Percentiles rank a stretch among this genome's conserved stretches.
phyloP scores from a whole-genome alignment of 2,797 vertebrate species.

The Sebastolobus altivelis region DNA sequence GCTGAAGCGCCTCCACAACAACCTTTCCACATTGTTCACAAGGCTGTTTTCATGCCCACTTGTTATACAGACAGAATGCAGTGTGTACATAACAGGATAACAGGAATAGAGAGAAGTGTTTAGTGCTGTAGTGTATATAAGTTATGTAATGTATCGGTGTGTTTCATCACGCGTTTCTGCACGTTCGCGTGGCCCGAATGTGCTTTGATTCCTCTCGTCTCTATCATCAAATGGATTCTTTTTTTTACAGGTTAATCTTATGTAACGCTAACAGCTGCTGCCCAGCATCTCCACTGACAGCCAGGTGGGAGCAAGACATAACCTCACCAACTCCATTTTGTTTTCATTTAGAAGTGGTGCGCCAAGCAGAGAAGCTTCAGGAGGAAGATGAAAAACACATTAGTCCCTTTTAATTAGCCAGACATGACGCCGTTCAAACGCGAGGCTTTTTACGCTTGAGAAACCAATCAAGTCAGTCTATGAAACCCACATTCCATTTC shows the following conservation, averaged over 20 bases:
- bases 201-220: neutral
- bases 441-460: conserved; percentile 33
- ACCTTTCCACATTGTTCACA: neutral
- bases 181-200: neutral
- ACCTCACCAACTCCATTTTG: conserved; percentile 23
- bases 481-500: conserved; percentile 40
- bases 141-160: neutral
- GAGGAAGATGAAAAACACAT: conserved; percentile 47
- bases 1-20: neutral
- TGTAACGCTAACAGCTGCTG: conserved; percentile 26
- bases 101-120: neutral
- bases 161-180: conserved; percentile 1
- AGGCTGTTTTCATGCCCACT: neutral
- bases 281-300: conserved; percentile 30
- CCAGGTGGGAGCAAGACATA: conserved; percentile 5
- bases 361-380: conserved; percentile 12
- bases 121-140: neutral
- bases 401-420: conserved; percentile 57
- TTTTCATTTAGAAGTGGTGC: conserved; percentile 20
- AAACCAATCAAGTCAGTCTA: conserved; percentile 41
- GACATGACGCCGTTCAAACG: conserved; percentile 35
- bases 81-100: neutral
- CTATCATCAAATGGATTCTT: conserved; percentile 7
- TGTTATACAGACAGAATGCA: neutral
- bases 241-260: conserved; percentile 35